Evolutionary conservation across 2,113 vertebrate species (phyloP), one percentile per base, ranked within the genome.

Genomic region (Dendrocopos noguchii): DNA sequence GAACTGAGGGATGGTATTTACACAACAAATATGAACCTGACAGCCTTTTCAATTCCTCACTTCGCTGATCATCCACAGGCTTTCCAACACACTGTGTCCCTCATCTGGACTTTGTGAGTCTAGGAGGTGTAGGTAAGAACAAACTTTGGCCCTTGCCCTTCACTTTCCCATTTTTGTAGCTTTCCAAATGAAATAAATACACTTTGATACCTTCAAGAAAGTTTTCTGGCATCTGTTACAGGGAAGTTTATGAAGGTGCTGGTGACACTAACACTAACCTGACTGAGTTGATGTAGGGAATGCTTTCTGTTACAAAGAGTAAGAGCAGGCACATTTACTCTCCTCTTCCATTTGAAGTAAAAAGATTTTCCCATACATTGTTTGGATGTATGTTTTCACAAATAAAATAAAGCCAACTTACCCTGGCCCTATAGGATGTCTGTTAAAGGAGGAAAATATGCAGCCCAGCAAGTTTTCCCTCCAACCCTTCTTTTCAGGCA

Each of bases 391-490:
- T 63, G 63, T 42, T 96, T 89, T 90, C 86, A 94, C 52, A 85
- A 91, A 76, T 75, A 94, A 96, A 93, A 95, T 39, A 94, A 72
- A 93, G 93, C 25, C 27, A 95, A 84, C 93, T 86, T 89, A 80
- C 61, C 85, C 68, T 46, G 71, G 86, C 55, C 52, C 91, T 90
- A 86, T 44, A 83, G 80, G 80, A 22, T 79, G 95, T 65, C 91
- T 96, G 80, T 78, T 88, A 95, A 96, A 95, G 82, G 33, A 91
- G 84, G 84, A 96, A 98, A 97, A 93, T 96, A 98, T 93, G 95
- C 73, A 87, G 95, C 65, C 95, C 42, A 87, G 88, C 96, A 96
- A 97, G 96, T 96, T 97, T 93, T 95, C 68, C 75, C 91, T 84
- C 86, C 94, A 94, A 92, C 31, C 66, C 59, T 80, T 93, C 80